A percentile compares a stretch with the other conserved stretches of the same genome.
These are phyloP conservation scores for Paedocypris micromegethes DNA, from an alignment of 2,797 vertebrate species.

Conservation along the genomic window DNA sequence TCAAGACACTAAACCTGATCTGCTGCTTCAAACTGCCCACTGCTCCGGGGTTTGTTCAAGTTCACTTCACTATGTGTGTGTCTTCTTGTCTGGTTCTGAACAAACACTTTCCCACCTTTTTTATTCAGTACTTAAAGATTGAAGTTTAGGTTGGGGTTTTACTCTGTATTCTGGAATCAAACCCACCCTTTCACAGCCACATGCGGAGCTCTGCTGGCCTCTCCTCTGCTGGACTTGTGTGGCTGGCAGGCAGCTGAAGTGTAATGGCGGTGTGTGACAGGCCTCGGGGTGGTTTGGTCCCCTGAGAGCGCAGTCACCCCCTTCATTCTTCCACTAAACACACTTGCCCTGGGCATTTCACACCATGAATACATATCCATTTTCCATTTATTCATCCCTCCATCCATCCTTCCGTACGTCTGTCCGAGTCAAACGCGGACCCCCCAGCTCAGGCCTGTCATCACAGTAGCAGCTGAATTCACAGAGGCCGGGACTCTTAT, in stretches of 20 bases:
- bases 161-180: constrained; percentile 18
- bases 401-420: constrained; percentile 58
- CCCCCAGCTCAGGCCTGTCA: constrained; percentile 73
- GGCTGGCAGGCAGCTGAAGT: constrained; percentile 53
- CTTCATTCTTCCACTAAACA: constrained; percentile 59
- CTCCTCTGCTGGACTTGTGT: constrained; percentile 31
- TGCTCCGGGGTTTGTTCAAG: too few relatives aligned
- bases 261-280: constrained; percentile 61
- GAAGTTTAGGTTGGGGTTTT: not conserved
- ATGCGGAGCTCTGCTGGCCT: constrained; percentile 4
- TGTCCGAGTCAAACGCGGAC: constrained; percentile 64
- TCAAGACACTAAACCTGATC: too few relatives aligned
- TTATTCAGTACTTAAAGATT: too few relatives aligned
- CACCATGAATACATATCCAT: constrained; percentile 77
- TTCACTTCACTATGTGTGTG: too few relatives aligned
- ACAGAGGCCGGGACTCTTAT: constrained; percentile 90
- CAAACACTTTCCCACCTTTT: too few relatives aligned
- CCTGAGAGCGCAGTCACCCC: constrained; percentile 65
- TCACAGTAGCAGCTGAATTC: constrained; percentile 96
- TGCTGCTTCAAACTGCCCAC: too few relatives aligned
- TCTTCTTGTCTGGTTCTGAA: too few relatives aligned
- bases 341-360: constrained; percentile 74
- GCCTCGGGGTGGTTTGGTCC: constrained; percentile 81
- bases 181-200: constrained; percentile 16
- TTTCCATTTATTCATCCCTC: constrained; percentile 54